A percentile compares a stretch with the other conserved stretches of the same genome.
Conservation (phyloP, 2,113 vertebrate species). For the Oenanthe melanoleuca region DNA sequence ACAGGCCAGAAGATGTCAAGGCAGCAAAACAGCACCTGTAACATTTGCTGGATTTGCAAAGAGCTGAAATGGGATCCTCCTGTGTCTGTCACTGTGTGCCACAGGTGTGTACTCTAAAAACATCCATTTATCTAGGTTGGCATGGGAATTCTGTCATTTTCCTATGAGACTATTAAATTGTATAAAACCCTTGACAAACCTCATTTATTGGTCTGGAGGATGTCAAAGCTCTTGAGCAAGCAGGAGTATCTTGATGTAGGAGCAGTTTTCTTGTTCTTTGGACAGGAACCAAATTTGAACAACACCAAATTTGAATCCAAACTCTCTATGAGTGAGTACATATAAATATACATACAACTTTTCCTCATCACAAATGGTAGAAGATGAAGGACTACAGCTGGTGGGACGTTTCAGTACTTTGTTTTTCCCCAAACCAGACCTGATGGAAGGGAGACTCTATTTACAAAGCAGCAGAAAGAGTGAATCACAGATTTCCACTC, state of each 20-base stretch:
- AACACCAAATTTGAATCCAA: not conserved
- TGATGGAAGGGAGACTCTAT: not conserved
- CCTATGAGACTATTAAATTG: not conserved
- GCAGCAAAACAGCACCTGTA: not conserved
- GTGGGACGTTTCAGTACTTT: not conserved
- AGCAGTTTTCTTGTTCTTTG: not conserved
- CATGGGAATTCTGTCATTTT: not conserved
- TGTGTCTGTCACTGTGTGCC: not conserved
- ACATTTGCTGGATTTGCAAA: not conserved
- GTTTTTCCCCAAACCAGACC: not conserved
- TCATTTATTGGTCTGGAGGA: not conserved
- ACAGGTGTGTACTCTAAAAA: not conserved
- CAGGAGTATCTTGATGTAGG: not conserved
- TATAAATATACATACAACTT: not conserved
- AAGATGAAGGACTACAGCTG: not conserved
- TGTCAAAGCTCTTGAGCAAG: not conserved
- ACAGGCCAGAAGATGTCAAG: not conserved
- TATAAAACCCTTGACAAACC: not conserved
- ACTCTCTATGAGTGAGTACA: not conserved
- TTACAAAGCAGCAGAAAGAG: not conserved
- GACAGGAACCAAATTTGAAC: accelerated
- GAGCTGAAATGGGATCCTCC: not conserved
- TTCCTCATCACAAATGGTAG: not conserved
- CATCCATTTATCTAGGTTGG: not conserved
- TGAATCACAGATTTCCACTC: not conserved